Conservation (phyloP, 2,888 invertebrate species). For the Spodoptera picta region DNA sequence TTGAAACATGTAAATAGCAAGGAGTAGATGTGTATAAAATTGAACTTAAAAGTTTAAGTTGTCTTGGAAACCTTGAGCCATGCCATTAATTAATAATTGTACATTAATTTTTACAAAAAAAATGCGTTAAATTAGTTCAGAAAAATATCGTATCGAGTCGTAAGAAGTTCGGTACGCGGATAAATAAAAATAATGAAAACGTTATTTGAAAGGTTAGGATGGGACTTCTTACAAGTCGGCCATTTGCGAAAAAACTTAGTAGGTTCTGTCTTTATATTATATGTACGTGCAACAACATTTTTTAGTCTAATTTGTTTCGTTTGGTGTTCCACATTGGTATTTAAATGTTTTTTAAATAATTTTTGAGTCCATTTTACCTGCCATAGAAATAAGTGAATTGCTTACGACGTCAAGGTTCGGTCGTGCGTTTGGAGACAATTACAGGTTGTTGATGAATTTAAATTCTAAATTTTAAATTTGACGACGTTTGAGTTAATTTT, state of each 20-base stretch:
- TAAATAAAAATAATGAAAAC: constrained; percentile 16
- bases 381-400: constrained; percentile 86
- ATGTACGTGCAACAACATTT: constrained; percentile 60
- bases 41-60: constrained; percentile 68
- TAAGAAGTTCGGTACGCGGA: constrained; percentile 45
- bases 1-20: constrained; percentile 74
- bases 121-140: constrained; percentile 39
- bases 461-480: constrained; percentile 77
- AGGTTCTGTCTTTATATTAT: constrained; percentile 40
- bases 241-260: constrained; percentile 31
- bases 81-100: constrained; percentile 50
- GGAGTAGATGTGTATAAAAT: constrained; percentile 65
- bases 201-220: constrained; percentile 34
- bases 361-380: constrained; percentile 86
- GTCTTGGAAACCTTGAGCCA: constrained; percentile 50
- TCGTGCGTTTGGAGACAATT: constrained; percentile 44
- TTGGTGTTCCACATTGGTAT: constrained; percentile 74
- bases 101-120: constrained; percentile 50
- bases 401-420: constrained; percentile 72
- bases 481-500: constrained; percentile 84
- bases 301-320: constrained; percentile 75
- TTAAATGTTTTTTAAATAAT: constrained; percentile 77
- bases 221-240: constrained; percentile 34
- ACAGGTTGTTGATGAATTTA: constrained; percentile 57
- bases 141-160: constrained; percentile 36